phyloP scores from a whole-genome alignment of 2,888 invertebrate species.

The Drosophila infuscata region DNA sequence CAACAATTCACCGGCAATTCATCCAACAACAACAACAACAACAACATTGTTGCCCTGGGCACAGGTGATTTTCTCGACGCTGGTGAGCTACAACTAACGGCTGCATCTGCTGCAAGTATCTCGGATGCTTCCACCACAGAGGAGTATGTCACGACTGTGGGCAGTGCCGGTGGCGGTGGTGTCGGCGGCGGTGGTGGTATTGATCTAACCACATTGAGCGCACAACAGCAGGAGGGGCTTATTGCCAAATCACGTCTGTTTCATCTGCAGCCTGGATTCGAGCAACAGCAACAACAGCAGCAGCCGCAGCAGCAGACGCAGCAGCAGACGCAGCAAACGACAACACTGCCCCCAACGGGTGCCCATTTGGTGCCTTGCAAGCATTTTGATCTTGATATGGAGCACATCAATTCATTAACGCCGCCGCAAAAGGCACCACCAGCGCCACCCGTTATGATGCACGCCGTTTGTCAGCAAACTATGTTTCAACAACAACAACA shows the following conservation, averaged over 20 bases:
- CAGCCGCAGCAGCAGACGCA: constrained; percentile 84
- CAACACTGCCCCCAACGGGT: constrained; percentile 57
- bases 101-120: constrained; percentile 56
- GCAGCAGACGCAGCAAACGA: constrained; percentile 62
- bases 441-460: constrained; percentile 76
- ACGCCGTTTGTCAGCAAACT: constrained; percentile 68
- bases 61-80: constrained; percentile 82
- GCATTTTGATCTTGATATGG: constrained; percentile 81
- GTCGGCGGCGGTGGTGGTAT: constrained; percentile 63
- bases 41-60: constrained; percentile 59
- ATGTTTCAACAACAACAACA: constrained; percentile 15
- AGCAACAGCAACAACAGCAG: constrained; percentile 81
- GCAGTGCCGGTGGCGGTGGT: constrained; percentile 40
- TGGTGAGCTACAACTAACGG: constrained; percentile 79
- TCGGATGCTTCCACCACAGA: constrained; percentile 68
- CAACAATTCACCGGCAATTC: constrained; percentile 79
- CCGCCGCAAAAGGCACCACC: constrained; percentile 82
- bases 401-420: constrained; percentile 80
- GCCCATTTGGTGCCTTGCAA: constrained; percentile 75
- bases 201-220: constrained; percentile 83
- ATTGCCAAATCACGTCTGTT: constrained; percentile 85
- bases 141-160: constrained; percentile 76
- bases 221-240: constrained; percentile 84
- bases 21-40: constrained; percentile 58
- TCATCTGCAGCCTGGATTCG: constrained; percentile 85